Evolutionary conservation across 2,888 invertebrate genomes (phyloP), one percentile per base, ranked within the genome.

Genomic region (Cyrtodaria siliqua): DNA sequence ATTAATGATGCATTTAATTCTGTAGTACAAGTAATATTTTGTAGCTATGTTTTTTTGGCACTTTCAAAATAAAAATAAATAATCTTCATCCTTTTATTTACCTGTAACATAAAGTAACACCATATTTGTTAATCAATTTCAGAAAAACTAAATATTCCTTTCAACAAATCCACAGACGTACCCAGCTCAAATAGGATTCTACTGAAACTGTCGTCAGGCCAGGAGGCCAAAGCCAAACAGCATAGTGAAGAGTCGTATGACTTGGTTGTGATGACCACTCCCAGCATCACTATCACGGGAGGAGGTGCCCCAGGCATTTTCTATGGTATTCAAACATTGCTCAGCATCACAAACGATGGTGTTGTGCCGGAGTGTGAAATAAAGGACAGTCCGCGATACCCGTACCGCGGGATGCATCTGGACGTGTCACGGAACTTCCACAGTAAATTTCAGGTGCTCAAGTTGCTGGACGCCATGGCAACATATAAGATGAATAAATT

Each of bases 401-500:
- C 47, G 0, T 85, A 85, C 77, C 68, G 91, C 18, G 91, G 91
- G 0, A 84, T 91, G 83, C 89, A 90, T 74, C 47, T 92, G 47
- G 92, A 92, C 68, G 88, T 91, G 8, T 86, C 87, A 2, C 68
- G 92, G 23, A 89, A 91, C 70, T 92, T 91, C 64, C 85, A 85
- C 29, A 72, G 74, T 1, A 88, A 86, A 57, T 79, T 81, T n/a
- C 78, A 83, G 42, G 72, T 88, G 18, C 38, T 87, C 44, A 86
- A 85, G 61, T 69, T 90, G 57, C 63, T 92, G 29, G 88, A 91
- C n/a, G 82, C 85, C n/a, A 91, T 92, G 91, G 87, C 89, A 0
- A 85, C 83, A 83, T 92, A 91, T 78, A 92, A 91, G 69, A 76
- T 92, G 84, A 91, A 91, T 74, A 85, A 85, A 55, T 86, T 92